Evolutionary conservation across 2,113 vertebrate genomes (phyloP).

Genomic region (Myrmophylax atrothorax): DNA sequence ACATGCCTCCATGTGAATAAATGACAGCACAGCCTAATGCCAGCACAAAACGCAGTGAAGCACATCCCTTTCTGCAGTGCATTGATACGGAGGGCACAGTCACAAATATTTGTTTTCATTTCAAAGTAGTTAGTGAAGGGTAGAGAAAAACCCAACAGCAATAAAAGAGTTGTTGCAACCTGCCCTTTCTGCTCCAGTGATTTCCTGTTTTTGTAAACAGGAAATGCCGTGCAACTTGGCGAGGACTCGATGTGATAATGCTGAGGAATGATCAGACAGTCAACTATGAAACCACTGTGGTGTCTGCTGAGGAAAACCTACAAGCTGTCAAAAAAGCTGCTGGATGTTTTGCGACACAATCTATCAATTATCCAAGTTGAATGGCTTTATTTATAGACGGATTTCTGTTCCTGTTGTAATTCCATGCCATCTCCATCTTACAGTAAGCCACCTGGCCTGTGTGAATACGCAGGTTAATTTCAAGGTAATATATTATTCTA

Average conservation of each 20-base stretch:
- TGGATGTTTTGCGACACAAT: not conserved
- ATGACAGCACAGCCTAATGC: not conserved
- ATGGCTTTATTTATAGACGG: not conserved
- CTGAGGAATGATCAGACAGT: not conserved
- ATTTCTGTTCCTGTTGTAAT: not conserved
- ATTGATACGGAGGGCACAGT: not conserved
- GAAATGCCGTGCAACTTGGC: not conserved
- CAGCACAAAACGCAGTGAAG: not conserved
- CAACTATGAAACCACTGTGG: not conserved
- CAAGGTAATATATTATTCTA: conserved; percentile 46
- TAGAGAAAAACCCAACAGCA: not conserved
- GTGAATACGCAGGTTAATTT: not conserved
- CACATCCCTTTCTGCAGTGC: not conserved
- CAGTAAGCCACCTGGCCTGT: conserved; percentile 31
- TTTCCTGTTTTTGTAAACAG: conserved; percentile 60
- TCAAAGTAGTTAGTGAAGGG: not conserved
- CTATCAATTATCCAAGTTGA: not conserved
- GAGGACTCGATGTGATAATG: not conserved
- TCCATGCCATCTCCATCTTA: not conserved
- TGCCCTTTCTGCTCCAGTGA: conserved; percentile 2
- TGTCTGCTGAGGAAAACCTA: conserved; percentile 44
- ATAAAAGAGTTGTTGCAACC: conserved; percentile 43
- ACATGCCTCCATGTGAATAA: not conserved
- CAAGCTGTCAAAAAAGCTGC: conserved; percentile 27
- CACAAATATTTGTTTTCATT: not conserved